These are phyloP conservation scores for Ceuthmochares aereus DNA, from an alignment of 2,113 vertebrate species.

Conservation along the genomic window DNA sequence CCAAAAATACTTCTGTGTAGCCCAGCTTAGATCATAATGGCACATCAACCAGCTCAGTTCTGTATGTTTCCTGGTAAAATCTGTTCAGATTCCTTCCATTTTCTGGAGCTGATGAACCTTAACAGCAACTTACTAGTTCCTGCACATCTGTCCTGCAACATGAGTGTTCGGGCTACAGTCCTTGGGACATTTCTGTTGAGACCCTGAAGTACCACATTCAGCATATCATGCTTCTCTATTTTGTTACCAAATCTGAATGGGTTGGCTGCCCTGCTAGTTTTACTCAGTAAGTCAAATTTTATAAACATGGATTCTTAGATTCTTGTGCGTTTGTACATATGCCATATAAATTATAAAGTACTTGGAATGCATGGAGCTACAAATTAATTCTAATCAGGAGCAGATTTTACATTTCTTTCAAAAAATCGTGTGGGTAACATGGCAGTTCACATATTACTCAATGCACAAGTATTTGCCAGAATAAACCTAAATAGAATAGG, in stretches of 20 bases:
- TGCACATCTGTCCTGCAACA: not conserved
- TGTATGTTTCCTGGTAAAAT: not conserved
- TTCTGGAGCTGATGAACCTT: not conserved
- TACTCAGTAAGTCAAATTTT: not conserved
- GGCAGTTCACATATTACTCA: not conserved
- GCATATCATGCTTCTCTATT: not conserved
- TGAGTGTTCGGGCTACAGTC: not conserved
- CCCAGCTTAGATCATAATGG: not conserved
- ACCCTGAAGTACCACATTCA: rapidly evolving
- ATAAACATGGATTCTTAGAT: not conserved
- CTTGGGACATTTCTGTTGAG: not conserved
- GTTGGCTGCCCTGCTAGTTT: not conserved
- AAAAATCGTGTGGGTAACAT: not conserved
- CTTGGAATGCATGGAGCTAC: not conserved
- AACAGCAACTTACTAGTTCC: not conserved
- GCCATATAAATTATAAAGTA: not conserved
- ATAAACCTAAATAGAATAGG: not conserved
- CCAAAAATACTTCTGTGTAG: not conserved
- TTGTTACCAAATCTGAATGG: not conserved
- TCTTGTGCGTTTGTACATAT: not conserved
- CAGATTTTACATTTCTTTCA: not conserved
- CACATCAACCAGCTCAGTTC: not conserved
- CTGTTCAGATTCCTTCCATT: not conserved
- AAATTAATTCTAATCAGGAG: not conserved
- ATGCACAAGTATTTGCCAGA: not conserved